phyloP scores from a whole-genome alignment of 1,140 invertebrate genomes.

The Tigriopus japonicus region DNA sequence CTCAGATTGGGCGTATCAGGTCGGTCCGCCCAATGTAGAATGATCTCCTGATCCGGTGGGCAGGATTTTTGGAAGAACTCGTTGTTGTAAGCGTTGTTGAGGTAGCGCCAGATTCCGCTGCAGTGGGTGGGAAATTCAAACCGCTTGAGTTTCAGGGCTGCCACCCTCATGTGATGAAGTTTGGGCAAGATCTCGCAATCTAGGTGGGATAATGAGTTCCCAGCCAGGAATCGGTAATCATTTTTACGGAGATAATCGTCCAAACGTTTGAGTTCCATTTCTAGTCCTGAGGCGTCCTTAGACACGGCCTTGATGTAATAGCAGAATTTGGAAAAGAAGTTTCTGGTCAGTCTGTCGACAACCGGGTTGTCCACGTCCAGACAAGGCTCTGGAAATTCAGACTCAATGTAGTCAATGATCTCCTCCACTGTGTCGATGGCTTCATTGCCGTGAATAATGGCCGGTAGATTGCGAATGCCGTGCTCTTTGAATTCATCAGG shows the following conservation, averaged over 20 bases:
- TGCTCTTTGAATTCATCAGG: conserved; percentile 30
- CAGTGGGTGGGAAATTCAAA: conserved; percentile 33
- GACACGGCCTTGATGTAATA: conserved; percentile 36
- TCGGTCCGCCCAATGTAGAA: conserved; percentile 36
- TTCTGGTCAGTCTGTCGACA: conserved; percentile 29
- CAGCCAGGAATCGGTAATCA: conserved; percentile 28
- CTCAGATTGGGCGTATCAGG: conserved; percentile 26
- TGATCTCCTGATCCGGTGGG: conserved; percentile 41
- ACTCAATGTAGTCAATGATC: conserved; percentile 35
- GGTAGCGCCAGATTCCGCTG: conserved; percentile 37
- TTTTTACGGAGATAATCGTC: conserved; percentile 21
- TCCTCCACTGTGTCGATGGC: conserved; percentile 33
- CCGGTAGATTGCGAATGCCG: conserved; percentile 31
- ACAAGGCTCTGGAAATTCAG: conserved; percentile 27
- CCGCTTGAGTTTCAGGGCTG: conserved; percentile 32
- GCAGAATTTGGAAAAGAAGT: conserved; percentile 39
- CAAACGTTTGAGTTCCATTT: conserved; percentile 28
- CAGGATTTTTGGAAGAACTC: conserved; percentile 37
- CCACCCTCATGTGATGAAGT: conserved; percentile 37
- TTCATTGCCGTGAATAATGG: conserved; percentile 26
- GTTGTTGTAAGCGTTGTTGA: conserved; percentile 35
- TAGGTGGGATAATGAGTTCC: conserved; percentile 28
- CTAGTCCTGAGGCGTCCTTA: conserved; percentile 28
- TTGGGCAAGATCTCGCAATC: conserved; percentile 39
- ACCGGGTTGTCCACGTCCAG: conserved; percentile 27